Evolutionary conservation across 2,888 invertebrate genomes (phyloP).

Genomic region (Macaria notata): DNA sequence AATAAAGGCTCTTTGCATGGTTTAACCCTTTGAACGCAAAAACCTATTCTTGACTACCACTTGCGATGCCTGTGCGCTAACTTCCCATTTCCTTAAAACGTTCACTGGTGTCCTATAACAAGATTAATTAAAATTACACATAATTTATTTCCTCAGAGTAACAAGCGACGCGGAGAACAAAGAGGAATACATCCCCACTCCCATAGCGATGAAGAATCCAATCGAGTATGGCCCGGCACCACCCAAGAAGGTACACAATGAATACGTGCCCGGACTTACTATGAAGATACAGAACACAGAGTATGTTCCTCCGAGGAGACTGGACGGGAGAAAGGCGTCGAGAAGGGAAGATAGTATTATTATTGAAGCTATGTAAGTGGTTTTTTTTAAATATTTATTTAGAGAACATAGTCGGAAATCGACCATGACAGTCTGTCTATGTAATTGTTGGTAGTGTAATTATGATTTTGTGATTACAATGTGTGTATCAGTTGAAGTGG

Average conservation of each 20-base stretch:
- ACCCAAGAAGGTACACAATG: slow-evolving; percentile 9
- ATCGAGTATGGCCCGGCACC: slow-evolving; percentile 6
- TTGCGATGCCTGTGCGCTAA: too few species aligned
- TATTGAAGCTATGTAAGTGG: slow-evolving; percentile 66
- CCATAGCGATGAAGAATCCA: slow-evolving; percentile 51
- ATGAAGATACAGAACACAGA: slow-evolving; percentile 55
- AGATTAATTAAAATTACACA: too few species aligned
- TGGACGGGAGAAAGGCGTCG: slow-evolving; percentile 47
- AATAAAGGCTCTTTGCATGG: too few species aligned
- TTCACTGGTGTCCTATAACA: too few species aligned
- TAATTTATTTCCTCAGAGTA: slow-evolving; percentile 37
- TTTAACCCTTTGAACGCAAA: too few species aligned
- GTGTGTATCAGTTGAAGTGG: too few species aligned
- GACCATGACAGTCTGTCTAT: too few species aligned
- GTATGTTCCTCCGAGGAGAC: slow-evolving; percentile 49
- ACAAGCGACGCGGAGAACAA: slow-evolving; percentile 45
- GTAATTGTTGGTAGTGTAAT: too few species aligned
- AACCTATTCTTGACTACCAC: too few species aligned
- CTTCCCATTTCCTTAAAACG: too few species aligned
- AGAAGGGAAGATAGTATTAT: slow-evolving; percentile 56
- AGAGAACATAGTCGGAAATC: too few species aligned
- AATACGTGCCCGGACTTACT: slow-evolving; percentile 8
- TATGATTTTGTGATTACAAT: too few species aligned
- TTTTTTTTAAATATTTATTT: background rate
- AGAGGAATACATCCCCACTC: slow-evolving; percentile 54